These are phyloP conservation scores for Hybos culiciformis DNA, from an alignment of 2,888 invertebrate species.

Conservation along the genomic window DNA sequence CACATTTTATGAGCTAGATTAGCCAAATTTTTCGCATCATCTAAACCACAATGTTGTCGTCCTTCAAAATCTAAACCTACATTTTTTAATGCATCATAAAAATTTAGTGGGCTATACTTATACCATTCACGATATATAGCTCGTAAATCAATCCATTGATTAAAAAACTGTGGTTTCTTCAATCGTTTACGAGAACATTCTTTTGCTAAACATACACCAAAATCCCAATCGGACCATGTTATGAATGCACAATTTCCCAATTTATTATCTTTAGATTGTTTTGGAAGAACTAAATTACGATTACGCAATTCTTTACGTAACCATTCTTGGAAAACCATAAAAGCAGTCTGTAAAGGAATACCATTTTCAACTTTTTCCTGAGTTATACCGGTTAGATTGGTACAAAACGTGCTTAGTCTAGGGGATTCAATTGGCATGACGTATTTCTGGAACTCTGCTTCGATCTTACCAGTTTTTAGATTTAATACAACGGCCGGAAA, in stretches of 20 bases:
- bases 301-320: slow-evolving; percentile 33
- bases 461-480: slow-evolving; percentile 38
- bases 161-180: slow-evolving; percentile 38
- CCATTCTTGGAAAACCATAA: slow-evolving; percentile 44
- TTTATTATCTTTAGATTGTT: slow-evolving; percentile 37
- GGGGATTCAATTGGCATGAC: slow-evolving; percentile 46
- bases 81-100: slow-evolving; percentile 41
- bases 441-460: slow-evolving; percentile 46
- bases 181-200: slow-evolving; percentile 46
- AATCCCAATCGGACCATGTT: slow-evolving; percentile 52
- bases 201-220: slow-evolving; percentile 42
- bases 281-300: slow-evolving; percentile 28
- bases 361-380: slow-evolving; percentile 41
- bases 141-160: slow-evolving; percentile 45
- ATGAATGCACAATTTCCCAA: slow-evolving; percentile 38
- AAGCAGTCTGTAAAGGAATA: slow-evolving; percentile 37
- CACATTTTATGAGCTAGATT: slow-evolving; percentile 42
- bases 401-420: slow-evolving; percentile 43
- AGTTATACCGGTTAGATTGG: slow-evolving; percentile 43
- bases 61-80: slow-evolving; percentile 45
- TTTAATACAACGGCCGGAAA: slow-evolving; percentile 47
- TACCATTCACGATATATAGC: slow-evolving; percentile 42
- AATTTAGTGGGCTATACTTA: slow-evolving; percentile 37
- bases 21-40: slow-evolving; percentile 49
- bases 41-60: slow-evolving; percentile 44